Evolutionary conservation across 1,140 invertebrate genomes (phyloP).

Genomic region (Drosophila nebulosa): DNA sequence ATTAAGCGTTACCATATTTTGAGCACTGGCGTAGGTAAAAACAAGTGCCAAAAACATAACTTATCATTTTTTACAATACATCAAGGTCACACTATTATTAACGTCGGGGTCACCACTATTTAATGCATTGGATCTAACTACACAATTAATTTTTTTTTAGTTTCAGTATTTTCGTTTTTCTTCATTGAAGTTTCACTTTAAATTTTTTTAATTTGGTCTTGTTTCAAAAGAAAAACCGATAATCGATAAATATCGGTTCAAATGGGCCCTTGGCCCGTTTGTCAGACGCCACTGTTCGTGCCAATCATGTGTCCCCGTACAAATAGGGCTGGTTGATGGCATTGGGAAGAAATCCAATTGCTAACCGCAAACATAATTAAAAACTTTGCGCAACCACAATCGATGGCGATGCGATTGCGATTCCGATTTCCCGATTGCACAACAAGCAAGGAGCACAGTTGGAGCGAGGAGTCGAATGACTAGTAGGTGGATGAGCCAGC

Average conservation of each 20-base stretch:
- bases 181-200: background rate
- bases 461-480: background rate
- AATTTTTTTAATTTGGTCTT: background rate
- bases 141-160: background rate
- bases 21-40: background rate
- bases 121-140: background rate
- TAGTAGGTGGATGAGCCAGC: background rate
- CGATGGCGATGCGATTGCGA: conserved; percentile 46
- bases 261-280: background rate
- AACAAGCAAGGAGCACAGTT: conserved; percentile 4
- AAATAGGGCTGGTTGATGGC: background rate
- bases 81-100: too few relatives aligned
- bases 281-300: conserved; percentile 24
- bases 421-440: conserved; percentile 28
- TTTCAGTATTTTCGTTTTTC: background rate
- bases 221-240: too few relatives aligned
- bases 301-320: conserved; percentile 41
- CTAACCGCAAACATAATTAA: conserved; percentile 78
- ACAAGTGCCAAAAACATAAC: background rate
- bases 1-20: conserved; percentile 24
- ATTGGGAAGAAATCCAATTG: conserved; percentile 65
- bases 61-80: too few relatives aligned
- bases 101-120: background rate
- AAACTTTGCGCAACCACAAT: conserved; percentile 76
- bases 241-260: background rate